phyloP scores from a whole-genome alignment of 2,797 vertebrate genomes.

The Takifugu rubripes region DNA sequence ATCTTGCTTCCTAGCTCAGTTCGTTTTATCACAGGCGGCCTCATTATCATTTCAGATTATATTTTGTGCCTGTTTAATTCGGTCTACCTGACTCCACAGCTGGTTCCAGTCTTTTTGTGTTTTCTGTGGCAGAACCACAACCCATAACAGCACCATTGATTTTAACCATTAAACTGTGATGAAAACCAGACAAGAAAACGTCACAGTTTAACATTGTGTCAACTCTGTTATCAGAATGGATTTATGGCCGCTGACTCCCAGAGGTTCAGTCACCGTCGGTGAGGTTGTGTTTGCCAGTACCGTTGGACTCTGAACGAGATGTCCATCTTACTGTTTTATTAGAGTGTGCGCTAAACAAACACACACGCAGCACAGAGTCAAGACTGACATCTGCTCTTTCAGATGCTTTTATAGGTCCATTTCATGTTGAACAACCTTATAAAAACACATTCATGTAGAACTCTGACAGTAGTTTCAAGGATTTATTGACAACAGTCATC shows the following conservation, averaged over 20 bases:
- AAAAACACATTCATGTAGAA: too few relatives aligned
- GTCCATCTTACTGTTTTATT: constrained; percentile 51
- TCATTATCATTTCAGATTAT: not conserved
- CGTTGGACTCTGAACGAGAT: constrained; percentile 68
- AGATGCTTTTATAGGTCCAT: constrained; percentile 19
- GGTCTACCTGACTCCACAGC: not conserved
- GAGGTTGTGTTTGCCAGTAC: constrained; percentile 42
- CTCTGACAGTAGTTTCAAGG: too few relatives aligned
- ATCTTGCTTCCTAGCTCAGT: too few relatives aligned
- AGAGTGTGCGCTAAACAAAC: constrained; percentile 53
- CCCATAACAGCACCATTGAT: constrained; percentile 1
- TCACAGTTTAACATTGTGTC: not conserved
- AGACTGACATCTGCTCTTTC: constrained; percentile 32
- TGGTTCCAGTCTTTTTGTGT: not conserved
- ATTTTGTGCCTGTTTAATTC: not conserved
- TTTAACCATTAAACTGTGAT: constrained; percentile 1
- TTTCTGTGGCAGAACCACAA: not conserved
- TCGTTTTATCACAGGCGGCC: too few relatives aligned
- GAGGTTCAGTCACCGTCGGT: not conserved
- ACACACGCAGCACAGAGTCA: constrained; percentile 16
- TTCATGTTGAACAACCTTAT: too few relatives aligned
- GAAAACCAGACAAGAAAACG: not conserved
- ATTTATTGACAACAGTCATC: too few relatives aligned
- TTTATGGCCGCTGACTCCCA: constrained; percentile 47
- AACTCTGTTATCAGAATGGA: constrained; percentile 28